Evolutionary conservation across 2,888 invertebrate species (phyloP).

Genomic region (Thymelicus lineola): DNA sequence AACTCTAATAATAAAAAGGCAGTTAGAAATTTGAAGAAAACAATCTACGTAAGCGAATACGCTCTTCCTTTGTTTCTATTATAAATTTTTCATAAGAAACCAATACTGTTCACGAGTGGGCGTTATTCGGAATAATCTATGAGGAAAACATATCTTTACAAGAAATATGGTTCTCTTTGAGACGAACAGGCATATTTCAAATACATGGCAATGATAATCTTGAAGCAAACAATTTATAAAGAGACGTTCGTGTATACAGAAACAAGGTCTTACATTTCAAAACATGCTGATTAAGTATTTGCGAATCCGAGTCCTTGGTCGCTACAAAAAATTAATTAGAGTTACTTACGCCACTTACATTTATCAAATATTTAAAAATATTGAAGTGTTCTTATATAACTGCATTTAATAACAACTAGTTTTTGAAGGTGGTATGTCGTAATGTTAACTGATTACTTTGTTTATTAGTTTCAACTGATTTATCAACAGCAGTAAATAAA

Average conservation of each 20-base stretch:
- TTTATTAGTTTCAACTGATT: conserved; percentile 39
- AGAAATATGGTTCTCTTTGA: conserved; percentile 9
- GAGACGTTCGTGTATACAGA: not conserved
- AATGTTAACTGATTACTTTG: conserved; percentile 26
- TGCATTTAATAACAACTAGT: conserved; percentile 1
- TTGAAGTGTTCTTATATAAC: not conserved
- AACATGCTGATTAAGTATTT: not conserved
- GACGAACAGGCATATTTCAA: not conserved
- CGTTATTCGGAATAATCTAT: conserved; percentile 12
- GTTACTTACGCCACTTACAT: not conserved
- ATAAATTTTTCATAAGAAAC: conserved; percentile 21
- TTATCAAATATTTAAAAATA: not conserved
- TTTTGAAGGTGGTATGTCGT: conserved; percentile 7
- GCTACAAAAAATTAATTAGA: not conserved
- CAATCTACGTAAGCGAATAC: not conserved
- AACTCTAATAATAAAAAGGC: not conserved
- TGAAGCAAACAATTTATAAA: conserved; percentile 1
- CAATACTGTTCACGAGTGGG: conserved; percentile 2
- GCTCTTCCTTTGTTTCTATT: conserved; percentile 16
- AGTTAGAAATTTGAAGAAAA: conserved; percentile 11
- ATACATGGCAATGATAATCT: conserved; percentile 10
- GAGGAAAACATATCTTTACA: conserved; percentile 1
- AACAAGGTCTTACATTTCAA: conserved; percentile 23
- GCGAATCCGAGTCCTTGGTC: conserved; percentile 9
- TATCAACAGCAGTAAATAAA: conserved; percentile 37